Base-by-base conservation (phyloP, 2,113 vertebrate genomes). In the Entelurus aequoreus region DNA sequence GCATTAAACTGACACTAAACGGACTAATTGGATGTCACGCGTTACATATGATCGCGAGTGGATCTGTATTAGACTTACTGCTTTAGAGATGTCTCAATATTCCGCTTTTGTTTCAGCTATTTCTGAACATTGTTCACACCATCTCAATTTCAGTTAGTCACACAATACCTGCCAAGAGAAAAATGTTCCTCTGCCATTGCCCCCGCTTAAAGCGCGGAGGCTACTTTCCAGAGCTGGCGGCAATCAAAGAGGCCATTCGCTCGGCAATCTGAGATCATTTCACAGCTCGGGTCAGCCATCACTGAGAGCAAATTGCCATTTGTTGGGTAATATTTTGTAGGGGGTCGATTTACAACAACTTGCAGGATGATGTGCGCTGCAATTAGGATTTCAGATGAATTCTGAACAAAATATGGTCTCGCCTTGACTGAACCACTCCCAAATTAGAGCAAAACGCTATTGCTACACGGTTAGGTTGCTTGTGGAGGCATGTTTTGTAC, bases 261-360 rank as follows among this genome's bases (percentile, higher is more conserved):
- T 77, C 68, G 54, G 76, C 58, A 57, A 75, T 71, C 54, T 62
- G 58, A 75, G 73, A 62, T 77, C 58, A 66, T 80, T 78, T 75
- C 61, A 76, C 69, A 73, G 54, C 55, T 68, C 64, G 53, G 74
- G 73, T 80, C 67, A 65, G 15, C 62, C 55, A 7, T 57, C 47
- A 16, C 68, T 65, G 65, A 70, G 59, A 69, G 53, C 62, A 56
- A 48, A 67, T 69, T 57, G 52, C 55, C 44, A 48, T 75, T 66
- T 68, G 42, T 55, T n/a, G 44, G 59, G 48, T 60, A 15, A 80
- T 62, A 57, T 60, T 67, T 75, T 61, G 36, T 49, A 47, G 49
- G 9, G 46, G 56, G 62, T 69, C 35, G 28, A 48, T 47, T 66
- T 51, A 8, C 40, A 54, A 61, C 35, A 61, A 28, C 10, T 7